Base-by-base conservation (phyloP, 2,888 invertebrate species). In the Dryobotodes eremita region DNA sequence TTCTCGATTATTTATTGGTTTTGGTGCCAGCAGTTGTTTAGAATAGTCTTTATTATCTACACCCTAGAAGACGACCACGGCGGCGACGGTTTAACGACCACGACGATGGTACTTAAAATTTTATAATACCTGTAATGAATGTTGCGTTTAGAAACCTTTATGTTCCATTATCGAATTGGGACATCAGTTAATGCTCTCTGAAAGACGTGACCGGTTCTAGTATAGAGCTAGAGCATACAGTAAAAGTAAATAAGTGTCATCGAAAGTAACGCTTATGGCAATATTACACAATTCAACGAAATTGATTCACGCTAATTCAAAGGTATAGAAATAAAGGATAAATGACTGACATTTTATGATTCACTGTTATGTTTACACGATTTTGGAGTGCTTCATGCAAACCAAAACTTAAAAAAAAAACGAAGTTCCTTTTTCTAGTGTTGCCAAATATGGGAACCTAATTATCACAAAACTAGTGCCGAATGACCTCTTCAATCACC, bases 41-140 rank as follows among this genome's bases (percentile, higher is more conserved):
- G n/a, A n/a, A n/a, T n/a, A n/a, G n/a, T n/a, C n/a, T n/a, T n/a
- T n/a, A n/a, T n/a, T n/a, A n/a, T n/a, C n/a, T n/a, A n/a, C n/a
- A n/a, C n/a, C n/a, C n/a, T n/a, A n/a, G n/a, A n/a, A n/a, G n/a
- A n/a, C n/a, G n/a, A n/a, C n/a, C n/a, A n/a, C n/a, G n/a, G n/a
- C n/a, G n/a, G n/a, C n/a, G n/a, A n/a, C n/a, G n/a, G n/a, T n/a
- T n/a, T n/a, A n/a, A n/a, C 20, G n/a, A 26, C 15, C 0, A 59
- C 23, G 23, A 10, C 42, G n/a, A 17, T 53, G 26, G 31, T 72
- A 26, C 57, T 53, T 65, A n/a, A 59, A 36, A 81, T 80, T 57
- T 7, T 53, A 73, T 81, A 71, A 64, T 55, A 55, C 1, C 36
- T 26, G 48, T 55, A 15, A 46, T 61, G 2, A 36, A 23, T 71